Base-by-base conservation (phyloP, 2,797 vertebrate species). In the Poeciliopsis presidionis region DNA sequence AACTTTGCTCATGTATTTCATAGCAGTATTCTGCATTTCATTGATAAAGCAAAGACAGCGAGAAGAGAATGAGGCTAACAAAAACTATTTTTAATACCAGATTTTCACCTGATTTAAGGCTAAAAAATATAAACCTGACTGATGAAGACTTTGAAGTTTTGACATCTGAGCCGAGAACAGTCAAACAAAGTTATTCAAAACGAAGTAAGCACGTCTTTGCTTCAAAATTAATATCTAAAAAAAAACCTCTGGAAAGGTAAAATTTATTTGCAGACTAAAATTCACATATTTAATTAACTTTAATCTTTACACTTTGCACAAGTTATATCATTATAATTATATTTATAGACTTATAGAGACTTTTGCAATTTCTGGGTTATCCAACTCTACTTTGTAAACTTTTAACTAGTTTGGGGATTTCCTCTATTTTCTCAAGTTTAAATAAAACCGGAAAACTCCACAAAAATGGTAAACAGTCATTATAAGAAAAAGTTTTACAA, bases 341-440 rank as follows among this genome's bases (percentile, higher is more conserved):
- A 39, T 0, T 33, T 33, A 30, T 30, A 41, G 6, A 39, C 5
- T 39, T 39, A 39, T 41, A 5, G 77, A 0, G 22, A 74, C 74
- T 71, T 30, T 85, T 89, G 13, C 2, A 1, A 90, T 87, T 90
- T 90, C 81, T 86, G 81, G 79, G 51, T 63, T 76, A 14, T 28
- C 72, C 39, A 65, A 70, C 22, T 7, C 57, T 81, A 81, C 84
- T 79, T 80, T 78, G 69, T 75, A 83, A 78, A 73, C 73, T 63
- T 82, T 82, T 59, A 45, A 63, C 73, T 72, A 81, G 74, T 73
- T 81, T 41, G 63, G 47, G 33, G 16, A 59, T 67, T 76, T 69
- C 33, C 30, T 57, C 65, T 47, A 70, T 71, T 74, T 76, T 36
- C 7, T 0, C n/a, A 7, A 5, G 7, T 63, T 84, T 2, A 45